Conservation (phyloP, 1,140 invertebrate species). For the Bombus soroeensis region DNA sequence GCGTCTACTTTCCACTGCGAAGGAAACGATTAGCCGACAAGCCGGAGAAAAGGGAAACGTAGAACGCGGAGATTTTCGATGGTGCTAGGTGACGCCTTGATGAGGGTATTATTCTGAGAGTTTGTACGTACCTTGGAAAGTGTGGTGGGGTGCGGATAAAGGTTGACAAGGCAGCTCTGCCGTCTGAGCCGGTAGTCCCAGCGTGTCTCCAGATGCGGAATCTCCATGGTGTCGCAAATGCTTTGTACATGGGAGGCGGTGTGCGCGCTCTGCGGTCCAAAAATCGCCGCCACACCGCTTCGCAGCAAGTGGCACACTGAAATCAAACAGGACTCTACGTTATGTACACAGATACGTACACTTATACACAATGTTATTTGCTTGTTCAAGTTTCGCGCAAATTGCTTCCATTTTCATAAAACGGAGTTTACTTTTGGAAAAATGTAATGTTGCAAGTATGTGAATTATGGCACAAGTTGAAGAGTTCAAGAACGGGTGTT, state of each 20-base stretch:
- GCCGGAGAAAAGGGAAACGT: not conserved
- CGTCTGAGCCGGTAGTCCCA: constrained; percentile 95
- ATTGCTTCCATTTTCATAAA: not conserved
- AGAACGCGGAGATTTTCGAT: constrained; percentile 42
- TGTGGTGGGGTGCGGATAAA: constrained; percentile 95
- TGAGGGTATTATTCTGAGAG: constrained; percentile 58
- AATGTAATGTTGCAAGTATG: no score
- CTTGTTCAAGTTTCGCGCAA: not conserved
- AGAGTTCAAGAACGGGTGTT: no score
- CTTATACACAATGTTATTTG: not conserved
- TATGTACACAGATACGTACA: not conserved
- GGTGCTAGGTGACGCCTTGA: constrained; percentile 18
- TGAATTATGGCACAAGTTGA: no score
- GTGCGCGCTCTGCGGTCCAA: constrained; percentile 95
- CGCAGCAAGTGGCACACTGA: constrained; percentile 94
- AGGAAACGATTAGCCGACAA: not conserved
- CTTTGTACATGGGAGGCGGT: constrained; percentile 96
- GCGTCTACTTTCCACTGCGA: not conserved
- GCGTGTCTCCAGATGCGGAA: constrained; percentile 96
- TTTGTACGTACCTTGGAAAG: constrained; percentile 89
- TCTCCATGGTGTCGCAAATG: constrained; percentile 97
- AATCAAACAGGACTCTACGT: constrained; percentile 69
- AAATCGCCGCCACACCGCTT: constrained; percentile 95
- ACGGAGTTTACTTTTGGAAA: no score
- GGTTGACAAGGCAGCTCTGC: constrained; percentile 95